Conservation (phyloP, 37 sponge, comb jelly and placozoan species). For the Oscarella lobularis region DNA sequence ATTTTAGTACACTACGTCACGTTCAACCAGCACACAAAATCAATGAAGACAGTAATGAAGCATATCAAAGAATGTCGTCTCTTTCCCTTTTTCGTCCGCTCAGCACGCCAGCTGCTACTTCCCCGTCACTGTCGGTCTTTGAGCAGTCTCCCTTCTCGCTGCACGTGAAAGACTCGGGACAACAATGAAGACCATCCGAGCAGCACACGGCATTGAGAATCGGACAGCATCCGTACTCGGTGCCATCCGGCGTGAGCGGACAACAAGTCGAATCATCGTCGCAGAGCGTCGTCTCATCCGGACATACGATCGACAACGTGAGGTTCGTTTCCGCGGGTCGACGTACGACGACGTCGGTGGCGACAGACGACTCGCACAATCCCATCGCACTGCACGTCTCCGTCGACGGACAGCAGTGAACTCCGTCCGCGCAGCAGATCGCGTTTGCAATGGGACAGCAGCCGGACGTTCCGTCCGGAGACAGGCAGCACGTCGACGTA, state of each 20-base stretch:
- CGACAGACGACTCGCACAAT: too few relatives aligned
- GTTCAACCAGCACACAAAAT: too few relatives aligned
- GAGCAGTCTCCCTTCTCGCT: too few relatives aligned
- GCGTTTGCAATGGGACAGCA: conserved; percentile 70
- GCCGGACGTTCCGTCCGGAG: conserved; percentile 28
- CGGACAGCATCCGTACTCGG: conserved; percentile 68
- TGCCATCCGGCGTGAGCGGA: conserved; percentile 6
- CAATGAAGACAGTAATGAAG: too few relatives aligned
- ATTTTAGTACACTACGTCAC: too few relatives aligned
- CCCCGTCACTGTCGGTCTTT: too few relatives aligned
- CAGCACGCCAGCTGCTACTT: too few relatives aligned
- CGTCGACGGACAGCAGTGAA: conserved; percentile 72
- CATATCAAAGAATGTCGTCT: too few relatives aligned
- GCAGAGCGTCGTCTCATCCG: conserved; percentile 26
- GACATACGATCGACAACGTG: conserved; percentile 36
- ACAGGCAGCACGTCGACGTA: conserved; percentile 50
- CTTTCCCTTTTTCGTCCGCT: too few relatives aligned
- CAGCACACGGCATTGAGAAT: conserved; percentile 57
- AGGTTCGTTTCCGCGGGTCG: too few relatives aligned
- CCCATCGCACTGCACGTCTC: too few relatives aligned
- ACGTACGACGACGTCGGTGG: too few relatives aligned
- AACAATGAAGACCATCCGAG: conserved; percentile 48
- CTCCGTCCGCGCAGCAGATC: conserved; percentile 51
- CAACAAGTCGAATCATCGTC: conserved; percentile 62
- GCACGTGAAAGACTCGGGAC: conserved; percentile 54